Evolutionary conservation across 2,113 vertebrate species (phyloP), one percentile per base, ranked within the genome.

Genomic region (Aspidoscelis tigris): DNA sequence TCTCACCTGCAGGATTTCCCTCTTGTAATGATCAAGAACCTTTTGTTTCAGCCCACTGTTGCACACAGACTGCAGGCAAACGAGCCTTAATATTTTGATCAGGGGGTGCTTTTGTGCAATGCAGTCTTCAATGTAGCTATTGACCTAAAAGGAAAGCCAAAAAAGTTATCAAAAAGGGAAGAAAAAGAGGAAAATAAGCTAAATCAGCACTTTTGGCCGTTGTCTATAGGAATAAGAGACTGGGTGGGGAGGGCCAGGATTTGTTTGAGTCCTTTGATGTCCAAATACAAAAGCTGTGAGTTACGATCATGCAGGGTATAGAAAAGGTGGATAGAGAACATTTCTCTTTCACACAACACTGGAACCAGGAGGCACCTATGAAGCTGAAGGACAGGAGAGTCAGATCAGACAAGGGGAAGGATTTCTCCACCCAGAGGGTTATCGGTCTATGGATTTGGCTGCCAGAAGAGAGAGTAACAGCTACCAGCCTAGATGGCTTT

Each of bases 31-130:
- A 92, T 99, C 99, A 80, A 99, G 88, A 68, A 99, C 97, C 80
- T 99, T 99, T 92, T 98, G 99, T 84, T 98, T 99, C 84, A 99
- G 96, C 7, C 99, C 99, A 8, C 97, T 99, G 65, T 99, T 99
- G 90, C 99, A 99, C 66, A 99, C 97, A 0, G 98, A 99, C 91
- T 99, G 99, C 93, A 99, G 96, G 86, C 97, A 99, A 69, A 99
- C 94, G 0, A 99, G 95, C 7, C 98, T 96, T 5, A 99, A 81
- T 65, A 99, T 98, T 95, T 99, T 99, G 90, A 98, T 97, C 86
- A 99, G 88, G 0, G 97, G 97, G 82, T 99, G 97, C 86, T 98
- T 99, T 47, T 98, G 98, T 74, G 98, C 97, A 50, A 99, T 98
- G 86, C 96, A 96, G 87, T 99, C 99, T 91, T 99, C 99, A 74